Evolutionary conservation across 1,140 invertebrate genomes (phyloP).

Genomic region (Arctopsyche grandis): DNA sequence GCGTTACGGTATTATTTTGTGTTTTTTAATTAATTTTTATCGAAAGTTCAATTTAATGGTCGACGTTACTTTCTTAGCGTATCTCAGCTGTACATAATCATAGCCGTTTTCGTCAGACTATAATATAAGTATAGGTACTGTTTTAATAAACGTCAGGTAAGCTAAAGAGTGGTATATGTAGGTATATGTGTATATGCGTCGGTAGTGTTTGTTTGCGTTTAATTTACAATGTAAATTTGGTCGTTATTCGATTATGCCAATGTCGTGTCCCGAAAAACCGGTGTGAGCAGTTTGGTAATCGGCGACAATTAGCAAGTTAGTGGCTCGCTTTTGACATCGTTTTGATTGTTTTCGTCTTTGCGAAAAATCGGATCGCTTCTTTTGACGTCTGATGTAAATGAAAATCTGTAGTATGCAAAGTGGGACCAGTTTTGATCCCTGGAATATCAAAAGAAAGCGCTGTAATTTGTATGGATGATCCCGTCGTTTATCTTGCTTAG

Average conservation of each 20-base stretch:
- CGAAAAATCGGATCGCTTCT: neutral
- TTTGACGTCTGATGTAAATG: neutral
- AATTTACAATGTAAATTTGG: slow-evolving; percentile 20
- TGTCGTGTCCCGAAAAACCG: slow-evolving; percentile 14
- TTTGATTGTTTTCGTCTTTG: neutral
- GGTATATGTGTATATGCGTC: too few species aligned
- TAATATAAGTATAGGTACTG: too few species aligned
- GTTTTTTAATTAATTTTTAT: too few species aligned
- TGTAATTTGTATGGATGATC: slow-evolving; percentile 7
- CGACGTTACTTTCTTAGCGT: too few species aligned
- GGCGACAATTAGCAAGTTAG: slow-evolving; percentile 4
- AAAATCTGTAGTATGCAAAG: too few species aligned
- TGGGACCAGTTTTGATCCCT: neutral
- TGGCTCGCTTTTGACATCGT: neutral
- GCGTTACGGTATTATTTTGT: too few species aligned
- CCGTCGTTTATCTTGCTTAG: neutral
- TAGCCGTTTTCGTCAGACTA: too few species aligned
- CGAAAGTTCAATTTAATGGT: too few species aligned
- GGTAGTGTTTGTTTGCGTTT: neutral
- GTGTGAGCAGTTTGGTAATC: neutral
- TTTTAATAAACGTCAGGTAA: too few species aligned
- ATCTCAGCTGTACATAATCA: too few species aligned
- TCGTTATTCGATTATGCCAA: slow-evolving; percentile 17
- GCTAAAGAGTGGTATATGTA: too few species aligned
- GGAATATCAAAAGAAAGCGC: neutral